Evolutionary conservation across 2,888 invertebrate species (phyloP), one percentile per base, ranked within the genome.

Genomic region (Eristalinus sepulchralis): DNA sequence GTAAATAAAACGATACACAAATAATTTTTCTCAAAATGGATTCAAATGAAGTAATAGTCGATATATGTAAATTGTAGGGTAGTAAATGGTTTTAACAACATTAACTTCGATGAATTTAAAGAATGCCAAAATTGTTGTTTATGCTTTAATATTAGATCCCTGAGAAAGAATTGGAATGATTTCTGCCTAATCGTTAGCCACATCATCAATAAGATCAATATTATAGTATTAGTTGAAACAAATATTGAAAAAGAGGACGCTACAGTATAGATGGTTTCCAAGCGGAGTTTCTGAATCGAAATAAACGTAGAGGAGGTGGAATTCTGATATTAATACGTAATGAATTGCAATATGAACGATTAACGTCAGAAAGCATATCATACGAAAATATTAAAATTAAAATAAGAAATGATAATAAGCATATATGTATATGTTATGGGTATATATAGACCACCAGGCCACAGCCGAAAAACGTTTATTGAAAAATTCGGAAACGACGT

Each of bases 271-370:
- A 59, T 9, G 9, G 27, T 13, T 59, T 34, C 17, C 59, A 59
- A 59, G 53, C 53, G 17, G 53, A 53, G 17, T 53, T 6, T 53
- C 53, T 53, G 53, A 53, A 53, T 53, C 53, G 53, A 53, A 13
- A 17, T 53, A 53, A 53, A 53, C 6, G 9, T 5, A 53, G 53
- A 53, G 53, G 53, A 53, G 10, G 13, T 53, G 53, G 60, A 71
- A 47, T 11, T 60, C 8, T 22, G 67, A 76, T 60, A 27, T 75
- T 22, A 59, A 76, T 53, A 13, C 53, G 10, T 17, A n/a, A n/a
- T 13, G 10, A 53, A 9, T 17, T 53, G 13, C 13, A 53, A 53
- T 53, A 53, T 53, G 17, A 13, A 53, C 53, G 53, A 13, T 53
- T 53, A 53, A 53, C 39, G 11, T 39, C n/a, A 6, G 39, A 39